Evolutionary conservation across 2,888 invertebrate species (phyloP), one percentile per base, ranked within the genome.

Genomic region (Teinopalpus imperialis): DNA sequence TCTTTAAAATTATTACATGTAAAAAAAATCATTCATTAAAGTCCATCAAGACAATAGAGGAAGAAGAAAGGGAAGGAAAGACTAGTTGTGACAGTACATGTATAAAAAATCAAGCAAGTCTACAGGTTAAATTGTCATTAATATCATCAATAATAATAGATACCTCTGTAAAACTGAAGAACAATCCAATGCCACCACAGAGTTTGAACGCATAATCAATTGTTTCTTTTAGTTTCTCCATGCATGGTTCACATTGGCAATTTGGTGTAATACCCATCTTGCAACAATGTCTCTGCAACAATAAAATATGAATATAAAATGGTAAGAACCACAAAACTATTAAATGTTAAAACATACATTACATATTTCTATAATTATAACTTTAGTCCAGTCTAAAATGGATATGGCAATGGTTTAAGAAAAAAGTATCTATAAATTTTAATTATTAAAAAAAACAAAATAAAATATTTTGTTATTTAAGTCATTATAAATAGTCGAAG

Each of bases 141-240:
- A 20, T 3, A 41, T 21, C n/a, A 3, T 3, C 8, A 37, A 29
- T 20, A 29, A 43, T 3, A 8, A 10, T 9, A 35, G 85, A 89
- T 91, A 98, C 98, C 95, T 98, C 98, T 32, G 98, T 97, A 71
- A 98, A 98, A 73, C 98, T 98, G 90, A 98, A 98, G 90, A 98
- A 97, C 14, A 98, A 90, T 44, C 98, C 98, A 63, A 98, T 94
- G 49, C 97, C 97, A 34, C 98, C 98, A 61, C 96, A 96, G 9
- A 96, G 89, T 72, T 96, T 95, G 69, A 98, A 95, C 1, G 96
- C 97, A 73, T 94, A 93, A 67, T 94, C 93, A 61, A 98, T 96
- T 16, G 93, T 94, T 56, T 91, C 92, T 72, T 93, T 94, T 45
- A 95, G 85, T 73, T 91, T 92, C 4, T 90, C 90, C 87, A 94